Evolutionary conservation across 1,140 invertebrate genomes (phyloP), one percentile per base, ranked within the genome.

Genomic region (Habropoda laboriosa): DNA sequence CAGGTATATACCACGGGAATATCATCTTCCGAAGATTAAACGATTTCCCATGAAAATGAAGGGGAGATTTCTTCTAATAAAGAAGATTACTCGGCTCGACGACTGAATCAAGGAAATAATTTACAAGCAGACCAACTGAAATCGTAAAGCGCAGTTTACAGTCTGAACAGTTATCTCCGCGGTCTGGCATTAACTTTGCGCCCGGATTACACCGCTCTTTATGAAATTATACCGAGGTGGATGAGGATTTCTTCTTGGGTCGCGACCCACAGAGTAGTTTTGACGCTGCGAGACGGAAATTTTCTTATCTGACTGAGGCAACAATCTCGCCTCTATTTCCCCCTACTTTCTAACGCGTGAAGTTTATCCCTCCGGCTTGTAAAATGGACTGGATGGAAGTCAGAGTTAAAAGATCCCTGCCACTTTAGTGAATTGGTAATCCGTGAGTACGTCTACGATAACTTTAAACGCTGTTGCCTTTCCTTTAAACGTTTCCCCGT

Each of bases 41-140:
- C 7, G 38, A 38, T 61, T 61, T 47, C 30, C 24, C 27, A 3
- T 6, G 53, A 12, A 57, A 21, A 32, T 1, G 8, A 5, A 24
- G 0, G 12, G 24, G 12, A 18, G 3, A 0, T 2, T 24, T 13
- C 21, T 2, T 16, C 18, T 7, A 24, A 6, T 21, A 32, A 40
- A 27, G 77, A 49, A 1, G 12, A 16, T 35, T 60, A 27, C 32
- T 67, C n/a, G 13, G 5, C 57, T 35, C 40, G 32, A 57, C 63
- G 75, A 61, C 38, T 27, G 49, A 83, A 70, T 70, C 74, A 45
- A n/a, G 57, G 63, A 74, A 84, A 84, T 82, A 74, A 84, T 84
- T 84, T 38, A 57, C 57, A 38, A 49, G 53, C 42, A n/a, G n/a
- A 27, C 30, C 81, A 53, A 64, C 45, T 58, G 81, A 79, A 79